Base-by-base conservation (phyloP, 2,888 invertebrate genomes). In the Athripsodes cinereus region DNA sequence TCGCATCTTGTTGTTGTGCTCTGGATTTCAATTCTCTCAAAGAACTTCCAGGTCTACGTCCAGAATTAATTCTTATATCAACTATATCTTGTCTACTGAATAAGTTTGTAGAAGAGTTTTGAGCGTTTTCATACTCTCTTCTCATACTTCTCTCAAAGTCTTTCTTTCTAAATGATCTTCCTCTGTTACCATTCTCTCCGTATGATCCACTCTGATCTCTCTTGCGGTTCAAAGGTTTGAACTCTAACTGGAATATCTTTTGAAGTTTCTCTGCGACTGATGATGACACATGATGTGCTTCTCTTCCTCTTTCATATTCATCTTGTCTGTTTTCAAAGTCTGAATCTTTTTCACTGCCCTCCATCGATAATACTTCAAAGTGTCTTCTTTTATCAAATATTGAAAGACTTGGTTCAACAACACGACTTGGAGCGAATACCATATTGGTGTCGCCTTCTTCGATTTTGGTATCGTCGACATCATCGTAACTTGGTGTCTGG, bases 301-400 rank as follows among this genome's bases (percentile, higher is more conserved):
- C 26, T 3, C 21, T 16, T 1, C 44, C 22, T 2, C 13, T 16
- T 11, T 20, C 20, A 8, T 26, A 21, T 1, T 13, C 40, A 8
- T 40, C 40, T 40, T 8, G 13, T 13, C 26, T 18, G 13, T 58
- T 53, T 47, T 59, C 59, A 3, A 50, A 52, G 20, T 60, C 56
- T 19, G 48, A 13, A 53, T 55, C 49, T 31, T 52, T 26, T 8
- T 57, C 55, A 16, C 20, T 20, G 34, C 22, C 49, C 5, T 26
- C 44, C 61, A 61, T 61, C 19, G 50, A 50, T 2, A 56, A 59
- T 6, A 57, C 57, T 54, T 63, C 61, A 26, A 61, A 63, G 22
- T 61, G 61, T 47, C 61, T 55, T 51, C 54, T 55, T 19, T 52
- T 59, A 22, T 59, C 62, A 21, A 57, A 61, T 20, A 61, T 55